A percentile compares a stretch with the other conserved stretches of the same genome.
These are phyloP conservation scores for Piezodorus guildinii DNA, from an alignment of 1,140 invertebrate species.

Conservation along the genomic window DNA sequence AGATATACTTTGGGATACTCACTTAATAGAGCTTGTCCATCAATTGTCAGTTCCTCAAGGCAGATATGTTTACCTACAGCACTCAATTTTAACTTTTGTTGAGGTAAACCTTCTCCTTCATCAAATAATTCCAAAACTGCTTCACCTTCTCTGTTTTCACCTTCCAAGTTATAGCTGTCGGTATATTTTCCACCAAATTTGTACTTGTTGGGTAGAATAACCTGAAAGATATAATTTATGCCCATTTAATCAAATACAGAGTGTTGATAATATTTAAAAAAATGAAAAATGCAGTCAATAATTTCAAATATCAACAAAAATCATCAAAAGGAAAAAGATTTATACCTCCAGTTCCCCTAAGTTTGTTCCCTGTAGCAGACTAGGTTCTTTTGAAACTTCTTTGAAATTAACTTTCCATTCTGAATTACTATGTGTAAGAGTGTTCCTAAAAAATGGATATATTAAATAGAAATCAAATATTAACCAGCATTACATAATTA, in stretches of 20 bases:
- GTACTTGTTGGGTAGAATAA: background rate
- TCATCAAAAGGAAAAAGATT: background rate
- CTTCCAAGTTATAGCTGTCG: background rate
- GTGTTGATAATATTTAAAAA: background rate
- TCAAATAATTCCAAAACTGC: background rate
- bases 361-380: background rate
- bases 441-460: background rate
- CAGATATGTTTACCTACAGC: background rate
- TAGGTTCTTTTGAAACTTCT: background rate
- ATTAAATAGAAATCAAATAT: too few relatives aligned
- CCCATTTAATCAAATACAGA: too few relatives aligned
- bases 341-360: background rate
- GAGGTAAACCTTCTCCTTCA: background rate
- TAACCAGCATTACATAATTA: too few relatives aligned
- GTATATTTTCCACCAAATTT: background rate
- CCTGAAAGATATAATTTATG: background rate
- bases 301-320: background rate
- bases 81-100: background rate
- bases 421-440: background rate
- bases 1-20: too few relatives aligned
- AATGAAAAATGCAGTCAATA: too few relatives aligned
- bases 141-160: background rate
- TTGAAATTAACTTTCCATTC: background rate
- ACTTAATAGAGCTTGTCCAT: conserved; percentile 1
- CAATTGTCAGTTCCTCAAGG: background rate